Conservation (phyloP, 2,888 invertebrate genomes). For the Drosophila mulleri region DNA sequence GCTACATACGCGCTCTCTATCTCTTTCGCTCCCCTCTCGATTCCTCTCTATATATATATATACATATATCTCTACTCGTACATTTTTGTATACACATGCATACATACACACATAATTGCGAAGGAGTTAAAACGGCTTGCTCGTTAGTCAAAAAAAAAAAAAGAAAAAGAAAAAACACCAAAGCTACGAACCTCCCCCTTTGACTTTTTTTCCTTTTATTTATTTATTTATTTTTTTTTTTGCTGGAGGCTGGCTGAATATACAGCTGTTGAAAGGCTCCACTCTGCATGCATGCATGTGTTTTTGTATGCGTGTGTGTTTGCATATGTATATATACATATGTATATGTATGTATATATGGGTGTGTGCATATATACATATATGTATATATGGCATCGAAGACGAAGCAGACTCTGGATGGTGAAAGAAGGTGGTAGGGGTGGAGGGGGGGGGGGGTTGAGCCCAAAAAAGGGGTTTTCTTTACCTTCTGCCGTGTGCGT, state of each 20-base stretch:
- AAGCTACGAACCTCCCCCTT: constrained; percentile 27
- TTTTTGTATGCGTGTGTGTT: constrained; percentile 7
- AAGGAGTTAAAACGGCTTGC: constrained; percentile 70
- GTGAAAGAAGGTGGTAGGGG: no score
- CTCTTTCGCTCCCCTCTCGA: not conserved
- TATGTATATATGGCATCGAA: constrained; percentile 5
- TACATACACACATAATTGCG: constrained; percentile 56
- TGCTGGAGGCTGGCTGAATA: constrained; percentile 53
- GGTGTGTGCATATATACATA: constrained; percentile 1
- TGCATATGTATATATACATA: constrained; percentile 12
- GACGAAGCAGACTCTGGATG: not conserved
- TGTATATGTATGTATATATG: not conserved
- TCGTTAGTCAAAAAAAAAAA: constrained; percentile 62
- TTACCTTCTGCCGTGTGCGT: constrained; percentile 49
- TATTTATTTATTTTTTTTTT: not conserved
- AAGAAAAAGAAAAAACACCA: constrained; percentile 14
- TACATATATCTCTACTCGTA: not conserved
- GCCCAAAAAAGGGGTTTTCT: constrained; percentile 42
- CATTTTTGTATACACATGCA: not conserved
- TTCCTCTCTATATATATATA: not conserved
- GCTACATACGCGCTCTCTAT: not conserved
- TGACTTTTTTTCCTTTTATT: constrained; percentile 7
- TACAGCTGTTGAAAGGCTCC: constrained; percentile 39
- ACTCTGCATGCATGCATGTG: not conserved
- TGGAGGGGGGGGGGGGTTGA: not conserved